A percentile compares a stretch with the other conserved stretches of the same genome.
Evolutionary conservation across 2,113 vertebrate genomes (phyloP).

Genomic region (Channa maculata): DNA sequence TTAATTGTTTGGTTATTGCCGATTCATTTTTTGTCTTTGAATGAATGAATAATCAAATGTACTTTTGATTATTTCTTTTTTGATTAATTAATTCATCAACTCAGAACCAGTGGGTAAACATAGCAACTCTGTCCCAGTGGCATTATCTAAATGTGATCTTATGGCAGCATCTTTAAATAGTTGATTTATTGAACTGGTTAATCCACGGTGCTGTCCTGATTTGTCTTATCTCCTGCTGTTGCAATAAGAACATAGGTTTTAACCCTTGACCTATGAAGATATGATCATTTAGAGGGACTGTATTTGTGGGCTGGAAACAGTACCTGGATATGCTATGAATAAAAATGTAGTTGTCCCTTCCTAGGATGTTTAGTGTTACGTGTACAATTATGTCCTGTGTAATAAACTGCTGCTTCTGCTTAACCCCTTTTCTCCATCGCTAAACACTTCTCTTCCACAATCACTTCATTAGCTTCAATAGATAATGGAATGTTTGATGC

Average conservation of each 20-base stretch:
- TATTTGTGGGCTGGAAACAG: constrained; percentile 21
- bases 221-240: constrained; percentile 49
- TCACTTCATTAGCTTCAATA: constrained; percentile 59
- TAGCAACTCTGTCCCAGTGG: background rate
- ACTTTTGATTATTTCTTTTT: background rate
- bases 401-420: constrained; percentile 37
- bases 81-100: constrained; percentile 33
- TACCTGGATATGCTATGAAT: constrained; percentile 43
- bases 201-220: constrained; percentile 48
- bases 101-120: constrained; percentile 30
- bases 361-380: constrained; percentile 31
- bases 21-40: background rate
- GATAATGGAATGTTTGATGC: constrained; percentile 59
- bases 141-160: constrained; percentile 54
- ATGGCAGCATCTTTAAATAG: constrained; percentile 55
- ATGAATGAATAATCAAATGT: background rate
- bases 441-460: constrained; percentile 38
- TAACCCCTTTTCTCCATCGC: constrained; percentile 19
- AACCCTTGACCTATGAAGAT: constrained; percentile 51
- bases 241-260: constrained; percentile 52
- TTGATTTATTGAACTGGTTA: constrained; percentile 61
- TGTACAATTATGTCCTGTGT: constrained; percentile 59
- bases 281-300: constrained; percentile 5
- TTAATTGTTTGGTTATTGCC: no score
- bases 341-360: constrained; percentile 66